Percentiles rank a stretch among this genome's conserved stretches.
Evolutionary conservation across 2,888 invertebrate genomes (phyloP).

Genomic region (Ichneumoninae sp.): DNA sequence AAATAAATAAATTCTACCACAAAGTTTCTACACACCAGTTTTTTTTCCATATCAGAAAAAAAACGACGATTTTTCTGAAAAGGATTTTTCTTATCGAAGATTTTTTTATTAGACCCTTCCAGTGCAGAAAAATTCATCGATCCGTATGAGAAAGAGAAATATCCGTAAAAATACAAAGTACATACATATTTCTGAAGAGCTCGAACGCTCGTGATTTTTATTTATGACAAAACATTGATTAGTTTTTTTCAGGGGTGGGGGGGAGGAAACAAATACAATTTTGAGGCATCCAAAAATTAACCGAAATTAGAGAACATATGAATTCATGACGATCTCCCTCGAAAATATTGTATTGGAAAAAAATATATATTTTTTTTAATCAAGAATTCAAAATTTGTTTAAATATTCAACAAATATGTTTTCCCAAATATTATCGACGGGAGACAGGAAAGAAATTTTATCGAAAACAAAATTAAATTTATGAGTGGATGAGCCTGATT

Average conservation of each 20-base stretch:
- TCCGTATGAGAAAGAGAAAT: conserved; percentile 13
- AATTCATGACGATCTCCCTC: neutral
- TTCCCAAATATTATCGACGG: neutral
- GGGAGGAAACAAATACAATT: conserved; percentile 52
- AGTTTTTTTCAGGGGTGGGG: conserved; percentile 12
- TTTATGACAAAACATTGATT: conserved; percentile 14
- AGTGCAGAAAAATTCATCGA: conserved; percentile 12
- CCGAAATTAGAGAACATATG: neutral
- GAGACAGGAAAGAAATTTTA: conserved; percentile 28
- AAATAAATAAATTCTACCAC: conserved; percentile 58
- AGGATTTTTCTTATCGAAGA: neutral
- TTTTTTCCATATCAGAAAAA: neutral
- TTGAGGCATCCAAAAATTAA: conserved; percentile 71
- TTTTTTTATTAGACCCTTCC: neutral
- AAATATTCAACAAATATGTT: neutral
- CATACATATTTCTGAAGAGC: conserved; percentile 18
- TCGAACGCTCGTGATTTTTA: neutral
- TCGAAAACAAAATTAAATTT: conserved; percentile 52
- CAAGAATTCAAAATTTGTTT: too few relatives aligned
- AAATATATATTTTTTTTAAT: too few relatives aligned
- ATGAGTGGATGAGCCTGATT: conserved; percentile 56
- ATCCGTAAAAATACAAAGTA: conserved; percentile 13
- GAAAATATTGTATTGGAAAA: neutral
- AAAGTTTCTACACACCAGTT: conserved; percentile 48
- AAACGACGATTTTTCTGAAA: conserved; percentile 19